phyloP scores from a whole-genome alignment of 2,888 invertebrate genomes.

The Masnerella sp. region DNA sequence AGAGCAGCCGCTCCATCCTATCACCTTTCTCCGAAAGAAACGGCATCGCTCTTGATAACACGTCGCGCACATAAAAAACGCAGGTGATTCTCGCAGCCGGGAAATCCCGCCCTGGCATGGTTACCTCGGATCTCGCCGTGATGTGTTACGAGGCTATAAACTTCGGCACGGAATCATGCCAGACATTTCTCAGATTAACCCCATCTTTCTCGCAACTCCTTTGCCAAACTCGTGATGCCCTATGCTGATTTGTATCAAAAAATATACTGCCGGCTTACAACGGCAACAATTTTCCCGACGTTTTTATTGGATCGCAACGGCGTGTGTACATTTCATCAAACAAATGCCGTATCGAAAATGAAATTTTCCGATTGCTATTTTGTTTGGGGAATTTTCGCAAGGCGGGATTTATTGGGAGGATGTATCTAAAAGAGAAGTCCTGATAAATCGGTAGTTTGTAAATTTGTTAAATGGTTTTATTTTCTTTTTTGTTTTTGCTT shows the following conservation, averaged over 20 bases:
- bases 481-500: too few species aligned
- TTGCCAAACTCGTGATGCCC: slow-evolving; percentile 22
- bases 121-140: slow-evolving; percentile 30
- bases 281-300: slow-evolving; percentile 6
- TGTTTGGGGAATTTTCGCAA: too few species aligned
- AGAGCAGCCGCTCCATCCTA: slow-evolving; percentile 39
- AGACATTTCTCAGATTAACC: slow-evolving; percentile 73
- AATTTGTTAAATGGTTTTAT: too few species aligned
- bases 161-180: slow-evolving; percentile 69
- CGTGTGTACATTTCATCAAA: too few species aligned
- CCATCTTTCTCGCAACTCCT: slow-evolving; percentile 51
- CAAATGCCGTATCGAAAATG: too few species aligned
- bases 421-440: too few species aligned
- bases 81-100: slow-evolving; percentile 42
- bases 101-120: slow-evolving; percentile 54
- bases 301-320: background rate
- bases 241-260: slow-evolving; percentile 35
- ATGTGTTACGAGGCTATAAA: slow-evolving; percentile 72
- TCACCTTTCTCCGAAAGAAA: slow-evolving; percentile 39
- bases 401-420: too few species aligned
- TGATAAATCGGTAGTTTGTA: too few species aligned
- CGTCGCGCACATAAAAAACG: slow-evolving; percentile 55
- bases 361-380: too few species aligned
- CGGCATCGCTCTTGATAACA: slow-evolving; percentile 53
- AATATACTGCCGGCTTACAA: slow-evolving; percentile 1